Percentiles rank a stretch among this genome's conserved stretches.
phyloP scores from a whole-genome alignment of 1,140 invertebrate genomes.

The Phymastichus coffea region DNA sequence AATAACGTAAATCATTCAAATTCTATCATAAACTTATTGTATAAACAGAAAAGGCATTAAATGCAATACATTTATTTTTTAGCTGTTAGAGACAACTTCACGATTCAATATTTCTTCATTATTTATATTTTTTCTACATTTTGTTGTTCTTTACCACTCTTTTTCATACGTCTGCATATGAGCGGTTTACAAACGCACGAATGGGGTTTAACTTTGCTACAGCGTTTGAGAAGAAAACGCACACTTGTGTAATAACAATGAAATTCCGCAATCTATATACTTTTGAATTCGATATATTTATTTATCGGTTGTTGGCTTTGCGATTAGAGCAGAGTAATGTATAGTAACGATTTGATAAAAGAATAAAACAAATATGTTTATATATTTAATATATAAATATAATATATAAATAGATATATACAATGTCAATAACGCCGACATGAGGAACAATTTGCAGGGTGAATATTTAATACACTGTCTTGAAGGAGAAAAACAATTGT shows the following conservation, averaged over 20 bases:
- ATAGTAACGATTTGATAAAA: slow-evolving; percentile 13
- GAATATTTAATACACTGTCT: neutral
- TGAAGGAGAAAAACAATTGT: too few relatives aligned
- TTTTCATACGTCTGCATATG: slow-evolving; percentile 2
- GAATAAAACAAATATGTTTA: slow-evolving; percentile 11
- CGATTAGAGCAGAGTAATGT: slow-evolving; percentile 26
- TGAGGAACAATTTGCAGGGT: neutral
- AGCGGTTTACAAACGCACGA: neutral
- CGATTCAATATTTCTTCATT: slow-evolving; percentile 10
- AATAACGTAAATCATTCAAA: slow-evolving; percentile 44
- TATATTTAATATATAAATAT: slow-evolving; percentile 9
- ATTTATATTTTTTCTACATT: neutral
- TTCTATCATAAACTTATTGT: slow-evolving; percentile 46
- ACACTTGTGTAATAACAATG: too few relatives aligned
- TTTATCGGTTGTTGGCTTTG: slow-evolving; percentile 25
- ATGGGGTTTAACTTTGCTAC: neutral
- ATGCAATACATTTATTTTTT: slow-evolving; percentile 42
- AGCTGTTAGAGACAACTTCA: slow-evolving; percentile 25
- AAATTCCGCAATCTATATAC: slow-evolving; percentile 3
- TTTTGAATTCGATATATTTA: slow-evolving; percentile 21
- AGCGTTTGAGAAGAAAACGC: neutral
- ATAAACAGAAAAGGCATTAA: slow-evolving; percentile 53
- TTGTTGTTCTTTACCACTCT: neutral
- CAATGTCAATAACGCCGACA: neutral
- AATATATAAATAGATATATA: slow-evolving; percentile 4